A percentile compares a stretch with the other conserved stretches of the same genome.
Evolutionary conservation across 2,888 invertebrate species (phyloP).

Genomic region (Oligia latruncula): DNA sequence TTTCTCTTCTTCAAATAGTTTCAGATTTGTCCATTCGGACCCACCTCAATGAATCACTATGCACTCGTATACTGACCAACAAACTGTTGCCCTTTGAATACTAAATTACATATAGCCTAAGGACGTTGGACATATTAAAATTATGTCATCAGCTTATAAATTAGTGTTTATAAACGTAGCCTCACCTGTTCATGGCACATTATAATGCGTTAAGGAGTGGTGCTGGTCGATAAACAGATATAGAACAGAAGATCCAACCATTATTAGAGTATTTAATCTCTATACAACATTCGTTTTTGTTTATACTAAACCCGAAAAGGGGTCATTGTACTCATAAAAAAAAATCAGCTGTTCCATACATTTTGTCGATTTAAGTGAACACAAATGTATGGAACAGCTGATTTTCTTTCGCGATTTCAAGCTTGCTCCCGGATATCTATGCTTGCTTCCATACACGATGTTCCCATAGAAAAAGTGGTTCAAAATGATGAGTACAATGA

Average conservation of each 20-base stretch:
- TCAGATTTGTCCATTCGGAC: background rate
- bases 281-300: background rate
- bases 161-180: constrained; percentile 40
- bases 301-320: no score
- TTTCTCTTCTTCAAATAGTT: background rate
- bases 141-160: constrained; percentile 49
- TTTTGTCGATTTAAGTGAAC: no score
- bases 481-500: no score
- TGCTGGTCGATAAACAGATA: background rate
- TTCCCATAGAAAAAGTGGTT: no score
- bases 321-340: no score
- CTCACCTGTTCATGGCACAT: constrained; percentile 18
- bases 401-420: no score
- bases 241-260: constrained; percentile 15
- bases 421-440: no score
- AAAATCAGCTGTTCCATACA: no score
- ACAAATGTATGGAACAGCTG: no score
- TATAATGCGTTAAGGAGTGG: constrained; percentile 26
- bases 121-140: constrained; percentile 33
- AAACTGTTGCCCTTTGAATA: constrained; percentile 38
- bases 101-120: constrained; percentile 5
- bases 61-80: background rate
- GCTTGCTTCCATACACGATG: no score
- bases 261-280: no score
- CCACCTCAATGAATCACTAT: constrained; percentile 17